Conservation (phyloP, 1,140 invertebrate genomes). For the honey bee (Apis mellifera) region DNA sequence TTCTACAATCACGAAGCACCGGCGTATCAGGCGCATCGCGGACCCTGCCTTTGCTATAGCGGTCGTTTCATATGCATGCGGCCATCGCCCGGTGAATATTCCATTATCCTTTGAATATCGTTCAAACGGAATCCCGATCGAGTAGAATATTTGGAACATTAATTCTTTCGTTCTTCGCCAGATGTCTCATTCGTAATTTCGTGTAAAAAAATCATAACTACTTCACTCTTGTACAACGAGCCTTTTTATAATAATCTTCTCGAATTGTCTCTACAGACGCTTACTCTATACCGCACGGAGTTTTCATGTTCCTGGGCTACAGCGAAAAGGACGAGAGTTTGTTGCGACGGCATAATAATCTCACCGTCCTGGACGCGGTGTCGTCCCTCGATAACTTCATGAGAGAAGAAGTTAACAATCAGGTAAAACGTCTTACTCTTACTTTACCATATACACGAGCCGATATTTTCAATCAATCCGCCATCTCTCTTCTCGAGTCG, state of each 20-base stretch:
- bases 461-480: background rate
- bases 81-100: conserved; percentile 87
- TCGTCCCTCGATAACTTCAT: conserved; percentile 89
- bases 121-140: no score
- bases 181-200: no score
- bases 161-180: no score
- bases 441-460: background rate
- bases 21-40: conserved; percentile 92
- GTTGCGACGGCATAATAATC: conserved; percentile 88
- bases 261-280: conserved; percentile 82
- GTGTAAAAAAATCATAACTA: no score
- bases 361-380: conserved; percentile 90
- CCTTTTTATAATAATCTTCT: background rate
- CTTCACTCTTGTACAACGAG: no score
- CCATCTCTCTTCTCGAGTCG: background rate
- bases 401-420: conserved; percentile 86
- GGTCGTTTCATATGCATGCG: conserved; percentile 95
- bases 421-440: conserved; percentile 79
- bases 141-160: no score
- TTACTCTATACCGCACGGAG: conserved; percentile 89
- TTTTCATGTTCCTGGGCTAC: conserved; percentile 93
- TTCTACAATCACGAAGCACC: conserved; percentile 94
- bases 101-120: background rate
- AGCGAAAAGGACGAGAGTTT: conserved; percentile 93
- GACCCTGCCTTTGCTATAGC: conserved; percentile 94